Conservation (phyloP, 2,888 invertebrate genomes). For the Eupithecia abbreviata region DNA sequence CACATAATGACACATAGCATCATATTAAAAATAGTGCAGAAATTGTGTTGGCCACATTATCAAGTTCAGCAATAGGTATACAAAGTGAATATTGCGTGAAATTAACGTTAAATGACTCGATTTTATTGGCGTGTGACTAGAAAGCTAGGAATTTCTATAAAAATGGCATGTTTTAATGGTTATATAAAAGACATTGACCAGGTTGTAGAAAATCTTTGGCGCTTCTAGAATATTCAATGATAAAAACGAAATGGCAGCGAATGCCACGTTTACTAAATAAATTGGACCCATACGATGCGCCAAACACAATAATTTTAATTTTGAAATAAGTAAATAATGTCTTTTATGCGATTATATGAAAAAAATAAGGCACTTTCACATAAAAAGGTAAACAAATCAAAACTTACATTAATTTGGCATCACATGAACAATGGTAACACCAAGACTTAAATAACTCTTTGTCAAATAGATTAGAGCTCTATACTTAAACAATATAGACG, state of each 20-base stretch:
- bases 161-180: conserved; percentile 2
- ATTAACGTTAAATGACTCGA: conserved; percentile 40
- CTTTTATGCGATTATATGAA: background rate
- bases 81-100: background rate
- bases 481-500: background rate
- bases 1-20: background rate
- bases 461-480: background rate
- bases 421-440: conserved; percentile 67
- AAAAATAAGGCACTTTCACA: conserved; percentile 55
- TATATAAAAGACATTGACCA: background rate
- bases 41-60: background rate
- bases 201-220: background rate
- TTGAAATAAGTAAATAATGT: background rate
- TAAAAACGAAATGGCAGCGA: background rate
- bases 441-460: conserved; percentile 41
- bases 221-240: conserved; percentile 2
- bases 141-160: conserved; percentile 55
- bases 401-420: conserved; percentile 68
- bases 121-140: conserved; percentile 62
- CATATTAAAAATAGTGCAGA: background rate
- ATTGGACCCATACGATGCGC: conserved; percentile 7
- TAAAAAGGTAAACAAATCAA: conserved; percentile 61
- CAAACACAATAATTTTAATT: conserved; percentile 6
- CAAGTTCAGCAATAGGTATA: background rate
- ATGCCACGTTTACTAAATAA: background rate